These are phyloP conservation scores for Sebastes nivosus DNA, from an alignment of 2,797 vertebrate species.

Conservation along the genomic window DNA sequence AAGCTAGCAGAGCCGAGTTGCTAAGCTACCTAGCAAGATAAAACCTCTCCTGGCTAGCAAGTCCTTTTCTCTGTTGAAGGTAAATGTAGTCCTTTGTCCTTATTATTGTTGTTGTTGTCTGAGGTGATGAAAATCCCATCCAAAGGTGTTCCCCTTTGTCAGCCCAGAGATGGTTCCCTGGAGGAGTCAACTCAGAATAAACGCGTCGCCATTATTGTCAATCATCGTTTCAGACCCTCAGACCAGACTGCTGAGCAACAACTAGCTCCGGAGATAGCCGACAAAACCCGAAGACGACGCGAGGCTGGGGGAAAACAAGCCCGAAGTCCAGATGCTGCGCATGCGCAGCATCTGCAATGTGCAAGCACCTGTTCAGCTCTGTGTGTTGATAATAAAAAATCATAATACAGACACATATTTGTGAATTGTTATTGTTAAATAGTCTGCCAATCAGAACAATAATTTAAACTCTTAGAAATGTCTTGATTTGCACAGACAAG, in stretches of 20 bases:
- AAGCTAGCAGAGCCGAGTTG: slow-evolving; percentile 61
- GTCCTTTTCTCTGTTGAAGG: slow-evolving; percentile 27
- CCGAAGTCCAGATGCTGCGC: slow-evolving; percentile 19
- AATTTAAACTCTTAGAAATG: neutral
- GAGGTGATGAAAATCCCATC: slow-evolving; percentile 3
- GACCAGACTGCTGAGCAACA: slow-evolving; percentile 60
- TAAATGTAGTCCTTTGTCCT: slow-evolving; percentile 33
- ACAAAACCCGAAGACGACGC: slow-evolving; percentile 66
- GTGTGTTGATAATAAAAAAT: neutral
- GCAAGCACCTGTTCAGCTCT: neutral
- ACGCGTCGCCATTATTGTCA: slow-evolving; percentile 87
- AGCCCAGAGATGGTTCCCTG: slow-evolving; percentile 62
- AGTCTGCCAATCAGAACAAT: neutral
- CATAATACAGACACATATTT: neutral
- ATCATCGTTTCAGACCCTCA: slow-evolving; percentile 71
- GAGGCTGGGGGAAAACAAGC: slow-evolving; percentile 47
- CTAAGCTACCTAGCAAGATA: slow-evolving; percentile 71
- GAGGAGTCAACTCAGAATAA: slow-evolving; percentile 76
- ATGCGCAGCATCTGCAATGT: slow-evolving; percentile 21
- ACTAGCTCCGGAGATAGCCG: slow-evolving; percentile 69
- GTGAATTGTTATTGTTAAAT: neutral
- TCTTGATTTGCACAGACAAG: neutral
- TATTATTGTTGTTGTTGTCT: neutral
- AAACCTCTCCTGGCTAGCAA: slow-evolving; percentile 43
- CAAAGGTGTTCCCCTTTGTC: slow-evolving; percentile 40